phyloP scores from a whole-genome alignment of 2,888 invertebrate genomes.

The Oxystoma pomonae region DNA sequence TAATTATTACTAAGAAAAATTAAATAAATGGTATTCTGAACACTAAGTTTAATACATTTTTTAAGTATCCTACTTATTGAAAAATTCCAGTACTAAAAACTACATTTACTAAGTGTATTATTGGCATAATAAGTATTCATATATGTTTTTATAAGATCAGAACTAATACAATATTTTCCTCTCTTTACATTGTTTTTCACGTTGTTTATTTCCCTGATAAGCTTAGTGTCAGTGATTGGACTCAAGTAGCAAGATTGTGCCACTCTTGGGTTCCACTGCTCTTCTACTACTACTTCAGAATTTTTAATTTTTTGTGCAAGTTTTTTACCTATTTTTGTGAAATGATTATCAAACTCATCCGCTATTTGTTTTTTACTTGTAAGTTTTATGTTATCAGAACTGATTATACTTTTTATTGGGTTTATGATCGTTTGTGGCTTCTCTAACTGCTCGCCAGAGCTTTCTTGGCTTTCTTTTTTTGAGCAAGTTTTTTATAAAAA shows the following conservation, averaged over 20 bases:
- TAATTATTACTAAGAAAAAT: too few relatives aligned
- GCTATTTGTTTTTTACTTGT: slow-evolving; percentile 2
- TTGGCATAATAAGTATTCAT: not conserved
- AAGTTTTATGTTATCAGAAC: not conserved
- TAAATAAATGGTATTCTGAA: too few relatives aligned
- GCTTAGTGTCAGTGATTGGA: not conserved
- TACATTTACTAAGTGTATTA: not conserved
- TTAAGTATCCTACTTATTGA: not conserved
- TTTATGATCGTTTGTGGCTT: slow-evolving; percentile 6
- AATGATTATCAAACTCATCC: slow-evolving; percentile 6
- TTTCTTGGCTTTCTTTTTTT: slow-evolving; percentile 3
- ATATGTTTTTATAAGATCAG: not conserved
- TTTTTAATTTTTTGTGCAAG: slow-evolving; percentile 4
- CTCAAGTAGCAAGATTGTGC: not conserved
- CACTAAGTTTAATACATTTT: slow-evolving; percentile 3
- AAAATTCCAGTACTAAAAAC: not conserved
- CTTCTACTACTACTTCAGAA: not conserved
- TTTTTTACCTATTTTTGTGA: slow-evolving; percentile 4
- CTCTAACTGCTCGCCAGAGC: slow-evolving; percentile 1
- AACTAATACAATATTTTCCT: not conserved
- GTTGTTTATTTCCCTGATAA: not conserved
- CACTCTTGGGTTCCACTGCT: not conserved
- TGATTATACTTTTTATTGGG: not conserved
- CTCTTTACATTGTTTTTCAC: not conserved
- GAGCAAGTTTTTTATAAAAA: slow-evolving; percentile 1